A percentile compares a stretch with the other conserved stretches of the same genome.
These are phyloP conservation scores for Leuctra nigra DNA, from an alignment of 2,888 invertebrate genomes.

Conservation along the genomic window DNA sequence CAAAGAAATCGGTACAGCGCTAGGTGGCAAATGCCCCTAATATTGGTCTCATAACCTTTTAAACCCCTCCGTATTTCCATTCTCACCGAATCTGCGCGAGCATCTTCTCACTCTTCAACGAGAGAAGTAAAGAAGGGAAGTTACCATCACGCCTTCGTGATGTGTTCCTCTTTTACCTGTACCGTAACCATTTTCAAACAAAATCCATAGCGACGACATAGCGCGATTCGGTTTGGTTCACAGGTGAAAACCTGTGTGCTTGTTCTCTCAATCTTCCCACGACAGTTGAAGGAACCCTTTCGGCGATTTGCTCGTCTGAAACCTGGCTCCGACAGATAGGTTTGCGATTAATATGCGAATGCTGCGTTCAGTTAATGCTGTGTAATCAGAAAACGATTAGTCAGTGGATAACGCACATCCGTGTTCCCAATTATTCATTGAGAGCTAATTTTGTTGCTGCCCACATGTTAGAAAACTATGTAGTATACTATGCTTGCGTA, in stretches of 20 bases:
- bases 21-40: slow-evolving; percentile 12
- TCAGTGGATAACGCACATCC: no score
- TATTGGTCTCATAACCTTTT: neutral
- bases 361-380: neutral
- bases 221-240: neutral
- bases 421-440: no score
- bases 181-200: neutral
- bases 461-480: no score
- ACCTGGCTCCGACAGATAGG: neutral
- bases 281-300: neutral
- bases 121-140: slow-evolving; percentile 1
- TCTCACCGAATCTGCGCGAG: slow-evolving; percentile 3
- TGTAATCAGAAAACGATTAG: slow-evolving; percentile 9
- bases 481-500: no score
- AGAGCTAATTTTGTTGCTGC: no score
- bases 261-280: slow-evolving; percentile 6
- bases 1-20: no score
- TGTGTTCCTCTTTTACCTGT: neutral
- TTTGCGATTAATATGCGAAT: neutral
- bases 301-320: neutral
- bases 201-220: no score
- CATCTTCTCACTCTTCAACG: neutral
- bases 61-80: neutral
- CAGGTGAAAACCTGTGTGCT: neutral
- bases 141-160: slow-evolving; percentile 7